Evolutionary conservation across 2,113 vertebrate species (phyloP).

Genomic region (Sorex araneus): DNA sequence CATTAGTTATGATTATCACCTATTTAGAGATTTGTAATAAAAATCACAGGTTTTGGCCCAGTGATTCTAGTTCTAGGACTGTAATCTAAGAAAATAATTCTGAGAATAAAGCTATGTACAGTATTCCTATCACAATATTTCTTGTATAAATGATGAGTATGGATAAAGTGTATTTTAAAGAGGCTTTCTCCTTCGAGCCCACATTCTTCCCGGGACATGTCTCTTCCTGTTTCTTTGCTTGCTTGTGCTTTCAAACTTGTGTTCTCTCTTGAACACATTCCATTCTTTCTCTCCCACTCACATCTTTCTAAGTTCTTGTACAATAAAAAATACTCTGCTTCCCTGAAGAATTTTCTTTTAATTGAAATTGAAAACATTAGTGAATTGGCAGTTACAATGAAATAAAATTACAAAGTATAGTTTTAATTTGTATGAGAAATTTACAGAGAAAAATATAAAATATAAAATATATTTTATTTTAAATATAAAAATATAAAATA

Average conservation of each 20-base stretch:
- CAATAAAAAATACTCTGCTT: too few relatives aligned
- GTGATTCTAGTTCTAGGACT: constrained; percentile 37
- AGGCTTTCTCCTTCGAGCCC: too few relatives aligned
- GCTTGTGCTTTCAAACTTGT: too few relatives aligned
- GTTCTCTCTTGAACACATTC: too few relatives aligned
- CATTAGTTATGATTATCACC: neutral
- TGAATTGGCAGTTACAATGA: neutral
- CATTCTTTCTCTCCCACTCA: too few relatives aligned
- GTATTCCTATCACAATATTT: neutral
- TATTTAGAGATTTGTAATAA: neutral
- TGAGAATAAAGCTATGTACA: neutral
- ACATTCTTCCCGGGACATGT: too few relatives aligned
- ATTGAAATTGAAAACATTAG: neutral
- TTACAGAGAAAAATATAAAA: neutral
- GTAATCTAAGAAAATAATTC: neutral
- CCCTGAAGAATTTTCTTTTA: neutral
- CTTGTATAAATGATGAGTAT: neutral
- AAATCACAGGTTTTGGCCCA: constrained; percentile 10
- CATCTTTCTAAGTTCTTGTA: too few relatives aligned
- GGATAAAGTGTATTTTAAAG: neutral
- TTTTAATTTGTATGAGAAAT: constrained; percentile 47
- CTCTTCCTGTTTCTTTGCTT: too few relatives aligned
- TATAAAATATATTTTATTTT: too few relatives aligned
- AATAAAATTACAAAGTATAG: neutral
- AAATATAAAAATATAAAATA: too few relatives aligned